phyloP scores from a whole-genome alignment of 2,797 vertebrate species.

The Anas flavirostris region DNA sequence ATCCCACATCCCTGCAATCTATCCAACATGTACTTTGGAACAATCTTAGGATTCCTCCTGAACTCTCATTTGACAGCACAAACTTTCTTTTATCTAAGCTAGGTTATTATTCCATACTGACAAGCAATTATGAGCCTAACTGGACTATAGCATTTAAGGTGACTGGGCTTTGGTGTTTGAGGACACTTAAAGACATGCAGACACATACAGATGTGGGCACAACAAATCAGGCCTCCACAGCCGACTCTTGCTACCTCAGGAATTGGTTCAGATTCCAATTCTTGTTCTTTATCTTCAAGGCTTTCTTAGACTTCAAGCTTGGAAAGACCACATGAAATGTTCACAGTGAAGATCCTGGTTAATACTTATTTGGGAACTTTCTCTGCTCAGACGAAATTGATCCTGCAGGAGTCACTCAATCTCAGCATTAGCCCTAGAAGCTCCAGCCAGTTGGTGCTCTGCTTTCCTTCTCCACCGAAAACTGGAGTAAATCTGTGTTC shows the following conservation, averaged over 20 bases:
- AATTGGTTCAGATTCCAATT: not conserved
- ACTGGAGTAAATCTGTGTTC: not conserved
- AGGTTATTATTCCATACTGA: not conserved
- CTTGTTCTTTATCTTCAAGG: not conserved
- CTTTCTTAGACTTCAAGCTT: not conserved
- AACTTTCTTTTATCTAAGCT: not conserved
- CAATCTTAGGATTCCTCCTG: not conserved
- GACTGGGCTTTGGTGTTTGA: not conserved
- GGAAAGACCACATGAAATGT: not conserved
- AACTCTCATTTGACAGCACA: not conserved
- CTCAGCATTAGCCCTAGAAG: not conserved
- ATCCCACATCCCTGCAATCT: not conserved
- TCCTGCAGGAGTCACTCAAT: not conserved
- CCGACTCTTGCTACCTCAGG: not conserved
- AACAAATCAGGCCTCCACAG: not conserved
- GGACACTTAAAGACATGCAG: not conserved
- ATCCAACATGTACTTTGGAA: not conserved
- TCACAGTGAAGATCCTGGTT: not conserved
- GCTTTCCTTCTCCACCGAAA: not conserved
- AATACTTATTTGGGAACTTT: not conserved
- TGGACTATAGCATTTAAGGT: not conserved
- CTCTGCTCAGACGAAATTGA: not conserved
- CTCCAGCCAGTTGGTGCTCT: not conserved
- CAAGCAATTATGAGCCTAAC: not conserved
- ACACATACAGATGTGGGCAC: not conserved